phyloP scores from a whole-genome alignment of 2,797 vertebrate species.

The Hafferia zeledoni region DNA sequence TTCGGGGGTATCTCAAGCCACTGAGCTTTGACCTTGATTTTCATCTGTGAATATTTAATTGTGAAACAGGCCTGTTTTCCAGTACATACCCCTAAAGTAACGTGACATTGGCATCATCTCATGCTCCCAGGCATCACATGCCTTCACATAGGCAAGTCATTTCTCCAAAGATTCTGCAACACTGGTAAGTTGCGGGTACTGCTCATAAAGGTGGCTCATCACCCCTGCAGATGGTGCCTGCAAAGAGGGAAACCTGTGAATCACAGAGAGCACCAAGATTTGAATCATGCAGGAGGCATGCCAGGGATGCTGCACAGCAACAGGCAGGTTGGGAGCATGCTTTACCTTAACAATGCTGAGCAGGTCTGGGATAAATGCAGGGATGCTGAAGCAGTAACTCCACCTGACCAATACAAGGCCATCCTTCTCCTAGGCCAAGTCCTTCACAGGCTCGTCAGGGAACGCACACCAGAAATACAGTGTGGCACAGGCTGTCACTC shows the following conservation, averaged over 20 bases:
- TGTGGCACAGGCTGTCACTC: too few species aligned
- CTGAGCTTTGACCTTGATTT: background rate
- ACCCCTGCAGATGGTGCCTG: fast-evolving
- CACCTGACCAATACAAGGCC: background rate
- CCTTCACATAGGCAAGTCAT: background rate
- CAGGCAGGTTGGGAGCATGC: background rate
- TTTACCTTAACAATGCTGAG: background rate
- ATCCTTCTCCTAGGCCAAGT: background rate
- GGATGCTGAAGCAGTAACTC: background rate
- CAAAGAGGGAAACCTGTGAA: background rate
- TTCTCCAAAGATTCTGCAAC: background rate
- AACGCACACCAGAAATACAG: background rate
- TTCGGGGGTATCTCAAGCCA: background rate
- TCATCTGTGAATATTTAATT: background rate
- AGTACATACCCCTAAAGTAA: background rate
- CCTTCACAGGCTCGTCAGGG: background rate
- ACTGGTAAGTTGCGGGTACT: background rate
- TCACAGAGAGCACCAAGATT: background rate
- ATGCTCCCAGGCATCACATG: background rate
- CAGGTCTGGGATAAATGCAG: background rate
- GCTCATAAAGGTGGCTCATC: background rate
- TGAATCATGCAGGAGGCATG: fast-evolving
- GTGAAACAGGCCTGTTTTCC: background rate
- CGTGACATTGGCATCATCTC: background rate
- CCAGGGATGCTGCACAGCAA: background rate